Evolutionary conservation across 2,888 invertebrate species (phyloP).

Genomic region (Mesopsocus fuscifrons): DNA sequence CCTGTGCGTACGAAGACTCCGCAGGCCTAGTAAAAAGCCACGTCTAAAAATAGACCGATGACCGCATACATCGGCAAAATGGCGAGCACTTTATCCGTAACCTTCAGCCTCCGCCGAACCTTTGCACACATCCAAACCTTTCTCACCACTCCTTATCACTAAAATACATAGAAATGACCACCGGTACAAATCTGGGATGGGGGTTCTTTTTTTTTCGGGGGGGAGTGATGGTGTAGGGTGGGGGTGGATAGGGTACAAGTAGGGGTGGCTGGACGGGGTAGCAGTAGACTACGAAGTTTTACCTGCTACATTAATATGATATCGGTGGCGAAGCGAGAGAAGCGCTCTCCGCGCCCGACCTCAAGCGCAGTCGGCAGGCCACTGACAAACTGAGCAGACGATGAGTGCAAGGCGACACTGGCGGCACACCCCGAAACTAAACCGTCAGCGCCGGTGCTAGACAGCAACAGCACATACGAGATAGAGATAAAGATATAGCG

Average conservation of each 20-base stretch:
- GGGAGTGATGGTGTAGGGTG: too few species aligned
- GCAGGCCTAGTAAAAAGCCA: constrained; percentile 10
- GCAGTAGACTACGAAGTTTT: too few species aligned
- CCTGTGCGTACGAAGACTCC: too few species aligned
- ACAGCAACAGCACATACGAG: neutral
- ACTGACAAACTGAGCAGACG: constrained; percentile 24
- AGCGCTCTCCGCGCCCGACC: constrained; percentile 24
- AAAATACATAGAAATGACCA: too few species aligned
- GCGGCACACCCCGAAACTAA: constrained; percentile 3
- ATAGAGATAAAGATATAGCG: too few species aligned
- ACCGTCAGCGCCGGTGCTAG: too few species aligned
- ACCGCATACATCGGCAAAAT: constrained; percentile 11
- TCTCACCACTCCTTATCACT: too few species aligned
- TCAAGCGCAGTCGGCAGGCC: constrained; percentile 33
- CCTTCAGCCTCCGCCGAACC: neutral
- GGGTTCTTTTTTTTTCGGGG: too few species aligned
- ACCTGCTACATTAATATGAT: constrained; percentile 8
- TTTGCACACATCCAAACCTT: too few species aligned
- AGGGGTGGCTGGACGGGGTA: too few species aligned
- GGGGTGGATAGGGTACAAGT: too few species aligned
- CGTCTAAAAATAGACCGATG: constrained; percentile 9
- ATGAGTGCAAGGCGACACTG: neutral
- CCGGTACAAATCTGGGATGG: too few species aligned
- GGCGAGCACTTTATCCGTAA: constrained; percentile 5
- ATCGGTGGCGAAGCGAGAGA: constrained; percentile 13